Percentiles rank a stretch among this genome's conserved stretches.
Evolutionary conservation across 2,888 invertebrate genomes (phyloP).

Genomic region (Buathra laborator): DNA sequence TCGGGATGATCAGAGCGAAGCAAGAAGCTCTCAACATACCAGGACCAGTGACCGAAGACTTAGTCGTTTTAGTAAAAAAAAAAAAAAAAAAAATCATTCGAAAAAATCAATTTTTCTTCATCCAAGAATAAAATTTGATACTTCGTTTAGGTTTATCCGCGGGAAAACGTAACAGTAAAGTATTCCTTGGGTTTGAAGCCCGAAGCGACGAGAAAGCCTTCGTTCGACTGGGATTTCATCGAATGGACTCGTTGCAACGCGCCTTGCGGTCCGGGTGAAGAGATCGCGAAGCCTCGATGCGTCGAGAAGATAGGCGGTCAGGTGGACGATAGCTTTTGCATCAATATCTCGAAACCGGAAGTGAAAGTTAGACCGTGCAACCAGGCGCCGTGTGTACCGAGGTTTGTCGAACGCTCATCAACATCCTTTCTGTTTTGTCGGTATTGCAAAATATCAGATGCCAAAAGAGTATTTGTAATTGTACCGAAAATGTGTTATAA

Average conservation of each 20-base stretch:
- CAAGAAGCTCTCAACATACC: slow-evolving; percentile 85
- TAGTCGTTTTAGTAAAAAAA: slow-evolving; percentile 85
- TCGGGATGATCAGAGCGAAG: slow-evolving; percentile 81
- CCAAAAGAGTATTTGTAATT: slow-evolving; percentile 7
- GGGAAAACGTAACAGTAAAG: slow-evolving; percentile 75
- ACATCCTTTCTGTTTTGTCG: slow-evolving; percentile 43
- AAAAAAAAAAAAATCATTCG: slow-evolving; percentile 44
- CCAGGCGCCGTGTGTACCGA: slow-evolving; percentile 84
- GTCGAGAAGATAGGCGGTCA: slow-evolving; percentile 86
- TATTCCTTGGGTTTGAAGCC: slow-evolving; percentile 75
- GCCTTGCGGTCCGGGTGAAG: slow-evolving; percentile 86
- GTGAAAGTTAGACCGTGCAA: slow-evolving; percentile 85
- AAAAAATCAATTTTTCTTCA: not conserved
- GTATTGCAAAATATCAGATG: slow-evolving; percentile 58
- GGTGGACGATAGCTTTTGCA: slow-evolving; percentile 85
- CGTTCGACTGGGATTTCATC: slow-evolving; percentile 86
- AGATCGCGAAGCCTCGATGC: slow-evolving; percentile 84
- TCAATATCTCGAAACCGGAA: slow-evolving; percentile 75
- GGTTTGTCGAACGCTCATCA: slow-evolving; percentile 67
- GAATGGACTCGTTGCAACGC: slow-evolving; percentile 87
- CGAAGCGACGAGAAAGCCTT: slow-evolving; percentile 84
- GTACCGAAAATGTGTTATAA: not conserved
- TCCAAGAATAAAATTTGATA: not conserved
- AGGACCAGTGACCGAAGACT: slow-evolving; percentile 85
- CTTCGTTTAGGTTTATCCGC: slow-evolving; percentile 69